phyloP scores from a whole-genome alignment of 2,888 invertebrate species.

The Rhimphoctona megacephalus region DNA sequence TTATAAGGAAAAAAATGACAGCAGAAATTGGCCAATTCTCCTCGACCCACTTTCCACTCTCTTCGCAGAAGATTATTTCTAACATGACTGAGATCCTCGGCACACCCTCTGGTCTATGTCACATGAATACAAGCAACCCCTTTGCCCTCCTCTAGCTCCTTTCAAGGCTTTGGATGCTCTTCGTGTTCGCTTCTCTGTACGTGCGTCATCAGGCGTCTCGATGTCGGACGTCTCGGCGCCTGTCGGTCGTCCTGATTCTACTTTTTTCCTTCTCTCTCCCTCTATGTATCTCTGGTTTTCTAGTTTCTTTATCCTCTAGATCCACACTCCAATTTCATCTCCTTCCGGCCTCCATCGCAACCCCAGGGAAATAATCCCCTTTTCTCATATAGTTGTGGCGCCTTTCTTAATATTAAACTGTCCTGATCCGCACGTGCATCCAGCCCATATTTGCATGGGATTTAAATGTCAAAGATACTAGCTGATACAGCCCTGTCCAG shows the following conservation, averaged over 20 bases:
- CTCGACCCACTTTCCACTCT: constrained; percentile 59
- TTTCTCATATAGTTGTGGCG: constrained; percentile 46
- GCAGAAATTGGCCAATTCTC: constrained; percentile 55
- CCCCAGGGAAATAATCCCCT: constrained; percentile 43
- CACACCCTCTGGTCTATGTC: constrained; percentile 39
- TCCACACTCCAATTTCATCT: constrained; percentile 42
- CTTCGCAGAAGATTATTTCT: constrained; percentile 17
- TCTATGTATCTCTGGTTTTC: constrained; percentile 16
- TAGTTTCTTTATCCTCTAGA: constrained; percentile 41
- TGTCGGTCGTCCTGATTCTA: constrained; percentile 61
- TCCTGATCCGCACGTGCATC: constrained; percentile 33
- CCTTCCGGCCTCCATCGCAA: constrained; percentile 14
- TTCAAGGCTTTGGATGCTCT: constrained; percentile 61
- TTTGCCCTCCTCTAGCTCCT: constrained; percentile 18
- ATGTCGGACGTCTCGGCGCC: constrained; percentile 69
- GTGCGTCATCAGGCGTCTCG: constrained; percentile 68
- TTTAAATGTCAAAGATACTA: constrained; percentile 74
- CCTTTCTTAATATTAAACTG: constrained; percentile 37
- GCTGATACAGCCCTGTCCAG: constrained; percentile 42
- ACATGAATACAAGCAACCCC: constrained; percentile 37
- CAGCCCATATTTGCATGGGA: constrained; percentile 70
- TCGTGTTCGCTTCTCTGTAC: constrained; percentile 25
- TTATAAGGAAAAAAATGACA: constrained; percentile 37
- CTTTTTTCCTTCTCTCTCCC: constrained; percentile 18
- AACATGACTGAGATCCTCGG: constrained; percentile 48